Conservation (phyloP, 2,113 vertebrate species). For the Platycercus adscitus region DNA sequence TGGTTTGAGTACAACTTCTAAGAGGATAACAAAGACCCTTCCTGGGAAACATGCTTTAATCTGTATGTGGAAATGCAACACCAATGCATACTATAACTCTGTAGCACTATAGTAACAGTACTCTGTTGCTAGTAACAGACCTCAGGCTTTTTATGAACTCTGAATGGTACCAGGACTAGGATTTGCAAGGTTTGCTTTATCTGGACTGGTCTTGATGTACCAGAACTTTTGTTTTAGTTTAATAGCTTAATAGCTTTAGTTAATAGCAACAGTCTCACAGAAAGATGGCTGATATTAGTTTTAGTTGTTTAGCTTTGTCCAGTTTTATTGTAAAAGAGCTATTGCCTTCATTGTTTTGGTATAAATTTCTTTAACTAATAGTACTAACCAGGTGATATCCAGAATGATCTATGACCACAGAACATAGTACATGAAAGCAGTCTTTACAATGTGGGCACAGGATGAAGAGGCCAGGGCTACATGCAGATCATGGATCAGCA, state of each 20-base stretch:
- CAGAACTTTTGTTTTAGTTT: not conserved
- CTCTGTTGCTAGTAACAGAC: not conserved
- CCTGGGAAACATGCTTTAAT: not conserved
- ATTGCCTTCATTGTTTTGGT: not conserved
- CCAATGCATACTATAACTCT: not conserved
- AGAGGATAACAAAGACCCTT: not conserved
- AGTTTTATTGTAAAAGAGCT: not conserved
- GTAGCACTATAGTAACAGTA: not conserved
- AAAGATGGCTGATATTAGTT: not conserved
- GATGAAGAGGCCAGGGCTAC: not conserved
- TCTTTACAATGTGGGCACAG: not conserved
- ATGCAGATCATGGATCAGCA: not conserved
- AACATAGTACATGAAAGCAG: not conserved
- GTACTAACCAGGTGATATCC: not conserved
- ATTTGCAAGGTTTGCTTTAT: not conserved
- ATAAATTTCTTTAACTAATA: not conserved
- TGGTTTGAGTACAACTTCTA: not conserved
- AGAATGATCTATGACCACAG: not conserved
- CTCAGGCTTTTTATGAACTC: not conserved
- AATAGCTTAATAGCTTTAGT: not conserved
- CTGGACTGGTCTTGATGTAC: not conserved
- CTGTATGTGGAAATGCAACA: not conserved
- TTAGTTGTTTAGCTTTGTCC: not conserved
- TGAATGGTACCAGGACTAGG: not conserved
- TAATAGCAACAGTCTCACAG: not conserved